Evolutionary conservation across 2,888 invertebrate genomes (phyloP).

Genomic region (Choreutis nemorana): DNA sequence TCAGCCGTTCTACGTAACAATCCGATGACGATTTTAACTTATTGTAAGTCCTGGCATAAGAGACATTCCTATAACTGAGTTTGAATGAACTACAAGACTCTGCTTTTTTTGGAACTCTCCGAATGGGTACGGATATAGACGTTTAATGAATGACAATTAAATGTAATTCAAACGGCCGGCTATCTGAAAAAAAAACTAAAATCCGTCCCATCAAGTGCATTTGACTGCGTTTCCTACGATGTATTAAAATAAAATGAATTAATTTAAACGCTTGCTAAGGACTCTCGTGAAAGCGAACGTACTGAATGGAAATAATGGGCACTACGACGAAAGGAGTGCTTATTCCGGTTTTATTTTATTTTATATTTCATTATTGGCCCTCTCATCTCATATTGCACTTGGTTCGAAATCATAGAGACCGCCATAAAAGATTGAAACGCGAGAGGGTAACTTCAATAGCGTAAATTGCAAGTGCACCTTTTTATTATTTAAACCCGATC

Average conservation of each 20-base stretch:
- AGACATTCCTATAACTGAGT: conserved; percentile 28
- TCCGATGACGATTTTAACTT: conserved; percentile 36
- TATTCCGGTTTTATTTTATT: conserved; percentile 44
- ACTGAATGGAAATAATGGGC: conserved; percentile 57
- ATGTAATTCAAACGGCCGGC: conserved; percentile 2
- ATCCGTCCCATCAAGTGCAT: conserved; percentile 7
- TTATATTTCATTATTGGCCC: conserved; percentile 65
- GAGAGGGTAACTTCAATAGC: conserved; percentile 61
- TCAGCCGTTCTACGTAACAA: conserved; percentile 31
- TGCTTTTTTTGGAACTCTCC: conserved; percentile 22
- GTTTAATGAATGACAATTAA: no score
- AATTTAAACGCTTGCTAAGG: conserved; percentile 48
- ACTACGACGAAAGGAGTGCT: conserved; percentile 50
- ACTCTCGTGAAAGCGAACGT: conserved; percentile 49
- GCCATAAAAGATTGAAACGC: conserved; percentile 64
- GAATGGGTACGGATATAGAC: conserved; percentile 17
- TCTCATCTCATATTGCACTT: conserved; percentile 63
- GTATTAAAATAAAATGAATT: conserved; percentile 26
- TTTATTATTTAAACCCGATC: conserved; percentile 60
- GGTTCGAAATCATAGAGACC: conserved; percentile 54
- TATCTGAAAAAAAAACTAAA: conserved; percentile 1
- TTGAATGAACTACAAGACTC: no score
- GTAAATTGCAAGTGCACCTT: conserved; percentile 63
- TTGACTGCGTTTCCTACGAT: conserved; percentile 15
- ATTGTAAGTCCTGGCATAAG: conserved; percentile 31